Evolutionary conservation across 2,113 vertebrate genomes (phyloP), one percentile per base, ranked within the genome.

Genomic region (Gallinago undulata): DNA sequence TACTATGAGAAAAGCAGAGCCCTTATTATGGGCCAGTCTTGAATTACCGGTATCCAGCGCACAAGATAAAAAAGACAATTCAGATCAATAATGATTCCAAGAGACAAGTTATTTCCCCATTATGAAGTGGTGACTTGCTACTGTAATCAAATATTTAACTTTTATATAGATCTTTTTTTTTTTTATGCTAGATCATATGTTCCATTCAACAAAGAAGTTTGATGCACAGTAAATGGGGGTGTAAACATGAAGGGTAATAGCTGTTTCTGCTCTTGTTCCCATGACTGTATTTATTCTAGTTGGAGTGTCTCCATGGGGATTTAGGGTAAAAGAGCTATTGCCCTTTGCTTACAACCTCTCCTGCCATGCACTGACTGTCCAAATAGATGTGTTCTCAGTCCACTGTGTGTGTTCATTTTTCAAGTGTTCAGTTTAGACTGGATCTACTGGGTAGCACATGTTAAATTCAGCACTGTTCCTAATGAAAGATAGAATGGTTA

Each of bases 1-100:
- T 18, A 97, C 98, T 53, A 98, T 99, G 98, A 99, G 98, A 93
- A 99, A 99, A 98, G 98, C 99, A 2, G 99, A 99, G 90, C 98
- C 98, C 3, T 98, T 99, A 98, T 97, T 98, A 2, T 99, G 99
- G 99, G 99, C 99, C 25, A 98, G 98, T 35, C 98, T 99, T 90
- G 99, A 99, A 97, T 97, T 99, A 18, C 99, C 99, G 17, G 97
- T 97, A 23, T 94, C 98, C 13, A 98, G 95, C 74, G 92, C 97
- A n/a, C 96, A 98, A 73, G 97, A 98, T 33, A 96, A 98, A 83
- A 96, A 98, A 97, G 87, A 93, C 95, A n/a, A 17, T 62, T 79
- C 95, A 3, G 95, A 97, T 87, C 97, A 97, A 98, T 92, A 91
- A 64, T 84, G 25, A 84, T 94, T 78, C 63, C 43, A 88, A 81